Evolutionary conservation across 2,113 vertebrate genomes (phyloP).

Genomic region (Laticauda colubrina): DNA sequence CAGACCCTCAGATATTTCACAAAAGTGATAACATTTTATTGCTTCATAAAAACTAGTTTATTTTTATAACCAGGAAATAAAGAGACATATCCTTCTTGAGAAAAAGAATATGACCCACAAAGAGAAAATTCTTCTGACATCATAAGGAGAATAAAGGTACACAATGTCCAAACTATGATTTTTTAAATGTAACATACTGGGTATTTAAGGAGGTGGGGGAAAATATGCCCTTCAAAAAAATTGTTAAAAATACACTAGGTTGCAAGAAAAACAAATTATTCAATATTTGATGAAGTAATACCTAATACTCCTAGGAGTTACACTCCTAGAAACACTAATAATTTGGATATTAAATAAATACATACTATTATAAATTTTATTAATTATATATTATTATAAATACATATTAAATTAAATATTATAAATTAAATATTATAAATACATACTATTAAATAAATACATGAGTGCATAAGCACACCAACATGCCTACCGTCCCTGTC

Average conservation of each 20-base stretch:
- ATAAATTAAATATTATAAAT: no score
- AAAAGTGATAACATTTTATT: background rate
- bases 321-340: background rate
- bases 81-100: background rate
- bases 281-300: background rate
- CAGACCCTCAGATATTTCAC: background rate
- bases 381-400: no score
- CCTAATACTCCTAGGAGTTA: background rate
- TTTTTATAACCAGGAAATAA: background rate
- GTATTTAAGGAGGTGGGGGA: no score
- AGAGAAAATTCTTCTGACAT: background rate
- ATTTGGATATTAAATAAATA: background rate
- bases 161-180: background rate
- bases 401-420: no score
- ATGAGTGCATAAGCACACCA: no score
- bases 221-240: background rate
- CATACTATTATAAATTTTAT: no score
- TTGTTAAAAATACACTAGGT: background rate
- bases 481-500: no score
- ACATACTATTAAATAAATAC: no score
- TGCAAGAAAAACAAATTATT: background rate
- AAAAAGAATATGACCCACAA: background rate
- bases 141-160: background rate
- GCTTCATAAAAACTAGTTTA: background rate
- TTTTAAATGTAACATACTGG: background rate